Evolutionary conservation across 2,113 vertebrate species (phyloP).

Genomic region (Cyanocitta stelleri): DNA sequence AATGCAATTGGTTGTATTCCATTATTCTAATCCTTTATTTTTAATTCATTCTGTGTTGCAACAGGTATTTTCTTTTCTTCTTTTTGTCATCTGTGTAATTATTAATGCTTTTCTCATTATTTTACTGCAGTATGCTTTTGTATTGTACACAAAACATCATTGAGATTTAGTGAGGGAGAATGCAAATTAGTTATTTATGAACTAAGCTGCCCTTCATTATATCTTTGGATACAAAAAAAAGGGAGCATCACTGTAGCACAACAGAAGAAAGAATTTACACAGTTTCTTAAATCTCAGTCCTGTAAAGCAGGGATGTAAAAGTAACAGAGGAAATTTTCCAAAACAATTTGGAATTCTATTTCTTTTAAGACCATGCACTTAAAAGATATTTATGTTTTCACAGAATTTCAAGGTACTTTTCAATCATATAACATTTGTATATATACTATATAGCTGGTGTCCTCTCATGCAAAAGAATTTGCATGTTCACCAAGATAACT

Average conservation of each 20-base stretch:
- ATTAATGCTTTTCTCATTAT: neutral
- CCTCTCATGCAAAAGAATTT: neutral
- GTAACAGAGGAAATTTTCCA: neutral
- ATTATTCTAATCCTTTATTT: neutral
- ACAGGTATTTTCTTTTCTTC: conserved; percentile 7
- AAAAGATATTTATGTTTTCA: neutral
- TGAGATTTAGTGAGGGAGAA: neutral
- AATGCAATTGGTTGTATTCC: neutral
- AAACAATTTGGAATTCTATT: neutral
- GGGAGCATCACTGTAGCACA: neutral
- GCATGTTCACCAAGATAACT: neutral
- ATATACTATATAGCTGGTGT: neutral
- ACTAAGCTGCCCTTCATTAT: neutral
- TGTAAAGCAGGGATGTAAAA: neutral
- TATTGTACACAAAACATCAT: neutral
- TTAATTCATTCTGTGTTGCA: neutral
- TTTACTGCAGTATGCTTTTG: neutral
- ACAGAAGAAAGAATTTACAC: neutral
- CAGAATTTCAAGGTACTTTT: neutral
- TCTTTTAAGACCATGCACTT: neutral
- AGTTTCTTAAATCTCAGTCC: neutral
- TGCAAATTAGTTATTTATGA: neutral
- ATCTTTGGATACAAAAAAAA: neutral
- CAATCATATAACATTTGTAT: neutral
- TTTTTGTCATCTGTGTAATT: neutral